Base-by-base conservation (phyloP, 2,113 vertebrate genomes). In the Sinocyclocheilus anshuiensis region DNA sequence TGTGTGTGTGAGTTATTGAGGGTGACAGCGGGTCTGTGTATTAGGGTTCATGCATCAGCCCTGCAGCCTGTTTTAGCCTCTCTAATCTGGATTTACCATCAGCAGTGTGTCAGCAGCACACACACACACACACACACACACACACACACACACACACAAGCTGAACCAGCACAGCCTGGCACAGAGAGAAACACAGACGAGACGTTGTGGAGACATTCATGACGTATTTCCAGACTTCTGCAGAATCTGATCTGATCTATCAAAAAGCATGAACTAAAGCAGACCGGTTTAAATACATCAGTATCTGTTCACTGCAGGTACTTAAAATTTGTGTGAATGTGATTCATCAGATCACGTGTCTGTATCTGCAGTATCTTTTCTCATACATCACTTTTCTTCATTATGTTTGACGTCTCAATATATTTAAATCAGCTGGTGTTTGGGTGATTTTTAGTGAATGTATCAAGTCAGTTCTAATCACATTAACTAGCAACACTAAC, bases 31-130 rank as follows among this genome's bases (percentile, higher is more conserved):
- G 53, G 76, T 67, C 45, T 83, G 59, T 67, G 61, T 77, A 69
- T 61, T 75, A 65, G 69, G 48, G 81, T 72, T 71, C 81, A 83
- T 45, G 74, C 83, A 84, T 77, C 79, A 83, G 15, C 59, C 72
- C 81, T 87, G 86, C 61, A 77, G 80, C 65, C 81, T 87, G 81
- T 87, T 87, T 77, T 77, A 77, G 81, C 76, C 78, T 45, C 72
- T 50, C 83, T 84, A 87, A 87, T 36, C 86, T 82, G 78, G 86
- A 87, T 87, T 87, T 18, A 77, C 42, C 39, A 1, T 75, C 72
- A 76, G 42, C 42, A 87, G 81, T 84, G 63, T 79, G 86, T 87
- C 81, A 76, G 39, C 74, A 76, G 72, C 55, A 33, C 82, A 79
- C 78, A 81, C 74, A 85, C 69, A 87, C 72, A 81, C 81, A 50